phyloP scores from a whole-genome alignment of 1,140 invertebrate genomes.

The Drusus annulatus region DNA sequence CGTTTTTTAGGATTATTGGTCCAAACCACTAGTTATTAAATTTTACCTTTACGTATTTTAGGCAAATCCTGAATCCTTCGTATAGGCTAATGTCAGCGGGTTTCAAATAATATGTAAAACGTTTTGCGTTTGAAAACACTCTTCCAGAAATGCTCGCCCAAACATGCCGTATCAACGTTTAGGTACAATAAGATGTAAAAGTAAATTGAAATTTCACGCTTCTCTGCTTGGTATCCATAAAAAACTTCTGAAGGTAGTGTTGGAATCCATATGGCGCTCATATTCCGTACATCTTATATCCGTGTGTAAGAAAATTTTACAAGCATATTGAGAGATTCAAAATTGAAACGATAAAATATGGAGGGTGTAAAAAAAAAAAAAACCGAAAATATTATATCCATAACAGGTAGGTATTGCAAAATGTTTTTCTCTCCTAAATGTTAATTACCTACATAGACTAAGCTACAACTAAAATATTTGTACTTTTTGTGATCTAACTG shows the following conservation, averaged over 20 bases:
- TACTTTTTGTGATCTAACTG: too few relatives aligned
- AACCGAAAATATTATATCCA: too few relatives aligned
- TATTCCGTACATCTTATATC: neutral
- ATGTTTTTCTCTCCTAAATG: too few relatives aligned
- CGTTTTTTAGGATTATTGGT: too few relatives aligned
- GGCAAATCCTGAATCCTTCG: neutral
- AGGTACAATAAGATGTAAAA: constrained; percentile 16
- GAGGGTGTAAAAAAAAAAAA: too few relatives aligned
- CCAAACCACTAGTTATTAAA: neutral
- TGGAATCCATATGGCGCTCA: neutral
- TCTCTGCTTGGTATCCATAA: constrained; percentile 19
- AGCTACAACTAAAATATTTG: too few relatives aligned
- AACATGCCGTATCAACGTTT: neutral
- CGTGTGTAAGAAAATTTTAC: too few relatives aligned
- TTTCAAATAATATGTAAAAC: neutral
- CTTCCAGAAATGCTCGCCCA: neutral
- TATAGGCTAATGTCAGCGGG: neutral
- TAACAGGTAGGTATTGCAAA: too few relatives aligned
- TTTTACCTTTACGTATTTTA: neutral
- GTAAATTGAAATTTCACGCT: constrained; percentile 28
- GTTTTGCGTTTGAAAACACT: too few relatives aligned
- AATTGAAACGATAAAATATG: too few relatives aligned
- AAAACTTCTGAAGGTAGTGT: neutral
- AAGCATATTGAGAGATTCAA: too few relatives aligned
- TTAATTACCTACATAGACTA: too few relatives aligned